phyloP scores from a whole-genome alignment of 2,797 vertebrate species.

The Antennarius maculatus region DNA sequence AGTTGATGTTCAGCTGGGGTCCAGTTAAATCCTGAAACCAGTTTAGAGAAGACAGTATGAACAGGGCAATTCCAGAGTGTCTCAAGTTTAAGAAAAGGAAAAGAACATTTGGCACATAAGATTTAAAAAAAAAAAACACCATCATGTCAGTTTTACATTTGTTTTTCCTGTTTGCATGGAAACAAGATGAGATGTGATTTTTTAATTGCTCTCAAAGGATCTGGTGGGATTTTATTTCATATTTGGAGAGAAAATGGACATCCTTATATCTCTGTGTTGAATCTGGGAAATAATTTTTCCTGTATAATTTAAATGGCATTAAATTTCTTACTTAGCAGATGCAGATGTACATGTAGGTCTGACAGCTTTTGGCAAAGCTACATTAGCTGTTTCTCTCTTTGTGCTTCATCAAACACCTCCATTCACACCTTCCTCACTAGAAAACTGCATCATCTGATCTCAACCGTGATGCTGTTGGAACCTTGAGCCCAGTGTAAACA shows the following conservation, averaged over 20 bases:
- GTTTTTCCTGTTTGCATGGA: no score
- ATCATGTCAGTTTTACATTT: no score
- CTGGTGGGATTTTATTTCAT: no score
- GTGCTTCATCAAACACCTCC: constrained; percentile 22
- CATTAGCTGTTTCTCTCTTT: background rate
- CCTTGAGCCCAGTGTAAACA: constrained; percentile 43
- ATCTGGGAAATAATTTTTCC: background rate
- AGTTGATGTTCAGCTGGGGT: background rate
- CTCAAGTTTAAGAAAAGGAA: no score
- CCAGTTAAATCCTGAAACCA: background rate
- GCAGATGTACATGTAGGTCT: background rate
- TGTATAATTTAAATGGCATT: no score
- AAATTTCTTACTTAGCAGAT: background rate
- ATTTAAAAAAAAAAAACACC: no score
- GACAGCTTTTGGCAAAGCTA: background rate
- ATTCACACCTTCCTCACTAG: constrained; percentile 55
- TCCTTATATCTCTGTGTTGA: background rate
- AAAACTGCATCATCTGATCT: constrained; percentile 52
- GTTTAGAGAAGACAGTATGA: background rate
- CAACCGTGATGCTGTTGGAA: constrained; percentile 36
- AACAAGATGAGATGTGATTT: no score
- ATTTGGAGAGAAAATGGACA: no score
- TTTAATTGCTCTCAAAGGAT: no score
- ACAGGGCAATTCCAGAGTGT: no score
- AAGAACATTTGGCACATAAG: no score